A percentile compares a stretch with the other conserved stretches of the same genome.
These are phyloP conservation scores for Lerista edwardsae DNA, from an alignment of 2,797 vertebrate species.

Conservation along the genomic window DNA sequence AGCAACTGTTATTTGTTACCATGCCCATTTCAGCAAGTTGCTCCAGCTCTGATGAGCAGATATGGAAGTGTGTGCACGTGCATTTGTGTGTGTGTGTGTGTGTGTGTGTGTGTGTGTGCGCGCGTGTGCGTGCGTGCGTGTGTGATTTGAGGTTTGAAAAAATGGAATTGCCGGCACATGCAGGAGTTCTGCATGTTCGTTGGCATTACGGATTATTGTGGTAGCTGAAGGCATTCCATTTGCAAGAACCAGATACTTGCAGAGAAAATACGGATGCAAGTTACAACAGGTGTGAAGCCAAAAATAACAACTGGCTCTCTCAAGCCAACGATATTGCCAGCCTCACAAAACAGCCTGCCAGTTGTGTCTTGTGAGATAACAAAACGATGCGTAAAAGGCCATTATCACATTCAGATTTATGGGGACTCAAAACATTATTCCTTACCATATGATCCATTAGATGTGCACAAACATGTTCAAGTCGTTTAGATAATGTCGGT, in stretches of 20 bases:
- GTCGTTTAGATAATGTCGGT: conserved; percentile 67
- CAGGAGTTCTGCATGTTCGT: not conserved
- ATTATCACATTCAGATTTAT: conserved; percentile 67
- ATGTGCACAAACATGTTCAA: conserved; percentile 66
- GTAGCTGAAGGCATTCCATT: conserved; percentile 9
- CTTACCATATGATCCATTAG: conserved; percentile 69
- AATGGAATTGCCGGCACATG: not conserved
- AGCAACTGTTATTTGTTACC: too few species aligned
- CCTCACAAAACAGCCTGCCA: conserved; percentile 9
- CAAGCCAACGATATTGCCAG: conserved; percentile 24
- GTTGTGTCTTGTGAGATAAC: conserved; percentile 33
- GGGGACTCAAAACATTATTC: conserved; percentile 51
- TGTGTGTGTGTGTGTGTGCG: too few species aligned
- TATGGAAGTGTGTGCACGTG: too few species aligned
- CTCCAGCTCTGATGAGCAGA: too few species aligned
- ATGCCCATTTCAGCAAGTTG: too few species aligned
- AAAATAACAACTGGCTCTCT: conserved; percentile 16
- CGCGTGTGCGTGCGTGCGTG: too few species aligned
- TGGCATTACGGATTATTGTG: not conserved
- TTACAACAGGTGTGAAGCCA: conserved; percentile 33
- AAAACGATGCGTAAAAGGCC: conserved; percentile 54
- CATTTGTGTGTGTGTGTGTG: too few species aligned
- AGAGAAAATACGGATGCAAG: not conserved
- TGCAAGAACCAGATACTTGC: not conserved
- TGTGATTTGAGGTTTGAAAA: not conserved